phyloP scores from a whole-genome alignment of 2,888 invertebrate species.

The Oasisia sp. region DNA sequence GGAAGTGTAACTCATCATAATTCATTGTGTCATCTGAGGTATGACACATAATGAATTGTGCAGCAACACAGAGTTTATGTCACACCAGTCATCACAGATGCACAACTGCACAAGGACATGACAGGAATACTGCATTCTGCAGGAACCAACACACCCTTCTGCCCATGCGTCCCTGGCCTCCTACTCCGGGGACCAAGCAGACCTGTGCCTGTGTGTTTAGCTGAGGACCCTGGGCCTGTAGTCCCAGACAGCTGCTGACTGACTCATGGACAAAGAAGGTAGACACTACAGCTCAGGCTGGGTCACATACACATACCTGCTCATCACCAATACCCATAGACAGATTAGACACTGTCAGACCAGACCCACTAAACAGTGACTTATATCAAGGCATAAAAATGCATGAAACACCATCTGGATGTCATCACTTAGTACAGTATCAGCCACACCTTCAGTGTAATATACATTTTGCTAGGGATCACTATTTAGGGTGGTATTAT shows the following conservation, averaged over 20 bases:
- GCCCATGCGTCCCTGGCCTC: background rate
- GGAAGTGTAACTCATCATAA: background rate
- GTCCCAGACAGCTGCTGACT: background rate
- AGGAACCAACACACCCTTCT: background rate
- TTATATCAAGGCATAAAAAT: background rate
- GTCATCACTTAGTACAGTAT: background rate
- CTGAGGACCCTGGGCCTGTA: background rate
- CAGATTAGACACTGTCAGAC: background rate
- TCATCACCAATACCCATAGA: background rate
- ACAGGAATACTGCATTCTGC: background rate
- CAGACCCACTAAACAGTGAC: background rate
- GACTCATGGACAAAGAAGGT: background rate
- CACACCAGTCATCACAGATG: background rate
- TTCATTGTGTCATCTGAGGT: background rate
- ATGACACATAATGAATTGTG: background rate
- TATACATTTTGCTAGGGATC: too few relatives aligned
- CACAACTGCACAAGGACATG: background rate
- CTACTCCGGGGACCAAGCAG: background rate
- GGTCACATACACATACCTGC: background rate
- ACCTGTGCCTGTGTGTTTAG: background rate
- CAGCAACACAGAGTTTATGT: background rate
- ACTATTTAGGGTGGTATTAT: too few relatives aligned
- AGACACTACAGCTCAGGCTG: background rate
- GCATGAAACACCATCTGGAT: background rate
- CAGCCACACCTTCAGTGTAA: background rate